Conservation (phyloP, 2,797 vertebrate genomes). For the Monodelphis domestica region DNA sequence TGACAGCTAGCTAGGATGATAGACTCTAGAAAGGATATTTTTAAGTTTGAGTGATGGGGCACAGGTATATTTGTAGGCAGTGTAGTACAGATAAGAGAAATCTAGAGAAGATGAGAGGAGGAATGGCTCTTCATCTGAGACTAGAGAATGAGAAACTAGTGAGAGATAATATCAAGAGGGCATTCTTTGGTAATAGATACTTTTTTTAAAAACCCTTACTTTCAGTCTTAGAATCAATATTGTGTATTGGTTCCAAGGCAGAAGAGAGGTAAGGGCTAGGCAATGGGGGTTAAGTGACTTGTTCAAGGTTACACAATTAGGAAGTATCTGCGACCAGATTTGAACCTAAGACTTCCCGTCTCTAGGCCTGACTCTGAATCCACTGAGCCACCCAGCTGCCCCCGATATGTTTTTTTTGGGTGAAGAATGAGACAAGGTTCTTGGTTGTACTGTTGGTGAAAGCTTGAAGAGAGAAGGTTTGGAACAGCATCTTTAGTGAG, state of each 20-base stretch:
- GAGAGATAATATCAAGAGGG: neutral
- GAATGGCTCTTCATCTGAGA: neutral
- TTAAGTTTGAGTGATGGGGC: neutral
- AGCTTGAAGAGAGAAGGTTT: neutral
- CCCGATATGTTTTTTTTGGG: neutral
- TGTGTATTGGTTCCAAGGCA: too few relatives aligned
- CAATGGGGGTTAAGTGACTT: too few relatives aligned
- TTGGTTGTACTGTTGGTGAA: neutral
- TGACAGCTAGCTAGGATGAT: neutral
- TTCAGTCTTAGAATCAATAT: too few relatives aligned
- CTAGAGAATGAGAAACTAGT: neutral
- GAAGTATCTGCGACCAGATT: too few relatives aligned
- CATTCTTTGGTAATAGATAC: neutral
- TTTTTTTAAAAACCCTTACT: too few relatives aligned
- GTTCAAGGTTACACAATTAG: too few relatives aligned
- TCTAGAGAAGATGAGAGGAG: neutral
- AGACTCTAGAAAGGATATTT: neutral
- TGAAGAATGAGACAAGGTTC: neutral
- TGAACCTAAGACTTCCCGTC: too few relatives aligned
- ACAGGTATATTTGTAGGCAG: neutral
- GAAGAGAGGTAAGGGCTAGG: too few relatives aligned
- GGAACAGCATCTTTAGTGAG: neutral
- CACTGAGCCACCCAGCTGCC: too few relatives aligned
- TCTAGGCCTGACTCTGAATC: too few relatives aligned
- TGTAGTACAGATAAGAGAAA: neutral